phyloP scores from a whole-genome alignment of 2,113 vertebrate genomes.

The Danionella cerebrum region DNA sequence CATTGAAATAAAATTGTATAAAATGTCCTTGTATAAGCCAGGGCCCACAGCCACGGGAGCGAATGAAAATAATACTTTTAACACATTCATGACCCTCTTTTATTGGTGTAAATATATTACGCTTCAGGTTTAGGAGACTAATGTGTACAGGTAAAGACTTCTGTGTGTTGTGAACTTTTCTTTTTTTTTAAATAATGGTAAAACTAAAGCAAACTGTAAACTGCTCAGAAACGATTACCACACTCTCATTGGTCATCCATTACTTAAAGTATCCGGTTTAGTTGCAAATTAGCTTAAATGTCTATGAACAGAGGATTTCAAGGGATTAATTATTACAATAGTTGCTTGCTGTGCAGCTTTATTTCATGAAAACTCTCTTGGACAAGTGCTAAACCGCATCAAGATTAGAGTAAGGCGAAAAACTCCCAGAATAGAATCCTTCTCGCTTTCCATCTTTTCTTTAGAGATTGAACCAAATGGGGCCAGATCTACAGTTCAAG shows the following conservation, averaged over 20 bases:
- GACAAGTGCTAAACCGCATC: not conserved
- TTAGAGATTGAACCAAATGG: not conserved
- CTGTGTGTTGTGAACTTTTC: too few relatives aligned
- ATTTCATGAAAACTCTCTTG: not conserved
- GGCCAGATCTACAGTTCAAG: slow-evolving; percentile 12
- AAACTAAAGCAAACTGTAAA: not conserved
- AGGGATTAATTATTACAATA: not conserved
- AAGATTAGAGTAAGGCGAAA: not conserved
- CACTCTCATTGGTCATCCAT: not conserved
- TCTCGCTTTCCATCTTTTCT: not conserved
- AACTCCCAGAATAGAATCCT: not conserved
- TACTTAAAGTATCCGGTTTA: not conserved
- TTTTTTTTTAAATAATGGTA: too few relatives aligned
- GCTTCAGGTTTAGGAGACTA: too few relatives aligned
- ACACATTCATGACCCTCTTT: too few relatives aligned
- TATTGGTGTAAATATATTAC: too few relatives aligned
- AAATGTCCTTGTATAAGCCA: too few relatives aligned
- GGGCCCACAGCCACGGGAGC: too few relatives aligned
- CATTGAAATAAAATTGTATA: too few relatives aligned
- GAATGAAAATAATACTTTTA: too few relatives aligned
- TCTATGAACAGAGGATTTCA: not conserved
- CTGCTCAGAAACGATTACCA: not conserved
- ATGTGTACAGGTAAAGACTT: too few relatives aligned
- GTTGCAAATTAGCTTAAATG: not conserved
- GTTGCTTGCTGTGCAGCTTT: not conserved